Evolutionary conservation across 2,113 vertebrate genomes (phyloP), one percentile per base, ranked within the genome.

Genomic region (Cepphus grylle): DNA sequence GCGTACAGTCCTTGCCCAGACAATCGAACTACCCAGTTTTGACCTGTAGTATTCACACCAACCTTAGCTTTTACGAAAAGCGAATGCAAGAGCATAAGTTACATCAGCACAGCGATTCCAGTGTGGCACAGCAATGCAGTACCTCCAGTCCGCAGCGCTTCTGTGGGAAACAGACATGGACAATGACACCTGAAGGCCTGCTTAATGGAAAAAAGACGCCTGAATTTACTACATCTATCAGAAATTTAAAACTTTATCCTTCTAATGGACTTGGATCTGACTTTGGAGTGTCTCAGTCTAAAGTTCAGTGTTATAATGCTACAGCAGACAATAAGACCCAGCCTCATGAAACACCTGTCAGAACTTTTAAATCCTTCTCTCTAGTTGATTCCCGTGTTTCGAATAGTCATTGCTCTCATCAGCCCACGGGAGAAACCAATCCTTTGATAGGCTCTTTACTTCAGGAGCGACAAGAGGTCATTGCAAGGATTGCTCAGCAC

Each of bases 401-500:
- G 3, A 98, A 98, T 53, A 97, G 90, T 85, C 98, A 97, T 43
- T 98, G 98, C 93, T 98, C 98, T 32, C 97, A 98, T 89, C 98
- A 98, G n/a, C 42, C 98, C 26, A 92, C 97, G 8, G 98, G 97
- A 32, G 99, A 99, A 93, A 98, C 98, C 45, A 99, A 99, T 96
- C 99, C 99, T 89, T 97, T 99, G 95, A 99, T 99, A 95, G 99
- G 99, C 76, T 99, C 99, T 69, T 97, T 99, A 89, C 99, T 99
- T 96, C 99, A 99, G 88, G 99, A 99, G 69, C 98, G 99, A 86
- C 99, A 99, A 94, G 99, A 99, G 95, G 99, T 99, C 82, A 99
- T 99, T 14, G 99, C 99, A 71, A 99, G 99, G 95, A 99, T 99
- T 62, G 99, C 99, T 90, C 99, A 99, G 97, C 99, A 99, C 95